phyloP scores from a whole-genome alignment of 1,140 invertebrate species.

The Eumaeus atala region DNA sequence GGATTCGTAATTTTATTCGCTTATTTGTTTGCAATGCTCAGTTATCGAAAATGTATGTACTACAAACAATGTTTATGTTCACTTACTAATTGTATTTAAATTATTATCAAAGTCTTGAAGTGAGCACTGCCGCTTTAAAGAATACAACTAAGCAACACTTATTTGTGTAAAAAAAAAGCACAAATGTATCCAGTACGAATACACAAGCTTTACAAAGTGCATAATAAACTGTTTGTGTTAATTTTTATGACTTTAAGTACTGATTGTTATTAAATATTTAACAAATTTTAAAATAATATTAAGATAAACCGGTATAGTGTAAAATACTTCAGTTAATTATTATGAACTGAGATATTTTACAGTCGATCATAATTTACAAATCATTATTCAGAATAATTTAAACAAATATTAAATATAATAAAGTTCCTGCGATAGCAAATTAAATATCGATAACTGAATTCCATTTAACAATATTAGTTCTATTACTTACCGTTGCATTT shows the following conservation, averaged over 20 bases:
- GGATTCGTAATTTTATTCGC: slow-evolving; percentile 31
- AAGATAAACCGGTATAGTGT: slow-evolving; percentile 4
- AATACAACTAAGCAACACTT: slow-evolving; percentile 10
- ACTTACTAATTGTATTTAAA: neutral
- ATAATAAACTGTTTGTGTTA: slow-evolving; percentile 21
- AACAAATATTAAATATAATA: slow-evolving; percentile 6
- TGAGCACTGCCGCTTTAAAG: slow-evolving; percentile 3
- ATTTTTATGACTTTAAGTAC: slow-evolving; percentile 32
- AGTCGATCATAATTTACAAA: slow-evolving; percentile 1
- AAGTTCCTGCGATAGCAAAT: slow-evolving; percentile 3
- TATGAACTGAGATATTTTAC: neutral
- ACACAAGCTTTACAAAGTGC: slow-evolving; percentile 9
- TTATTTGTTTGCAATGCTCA: slow-evolving; percentile 46
- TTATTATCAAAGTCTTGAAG: slow-evolving; percentile 5
- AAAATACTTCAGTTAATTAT: slow-evolving; percentile 4
- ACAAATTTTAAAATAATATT: slow-evolving; percentile 24
- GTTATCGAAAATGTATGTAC: slow-evolving; percentile 15
- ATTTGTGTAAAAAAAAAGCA: neutral
- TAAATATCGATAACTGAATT: neutral
- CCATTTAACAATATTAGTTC: slow-evolving; percentile 18
- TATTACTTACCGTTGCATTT: slow-evolving; percentile 52
- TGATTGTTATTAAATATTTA: slow-evolving; percentile 33
- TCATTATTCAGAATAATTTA: slow-evolving; percentile 2
- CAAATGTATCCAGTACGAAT: slow-evolving; percentile 10
- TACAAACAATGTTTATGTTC: slow-evolving; percentile 7